A percentile compares a stretch with the other conserved stretches of the same genome.
These are phyloP conservation scores for Eidolon dupreanum DNA, from an alignment of 2,797 vertebrate species.

Conservation along the genomic window DNA sequence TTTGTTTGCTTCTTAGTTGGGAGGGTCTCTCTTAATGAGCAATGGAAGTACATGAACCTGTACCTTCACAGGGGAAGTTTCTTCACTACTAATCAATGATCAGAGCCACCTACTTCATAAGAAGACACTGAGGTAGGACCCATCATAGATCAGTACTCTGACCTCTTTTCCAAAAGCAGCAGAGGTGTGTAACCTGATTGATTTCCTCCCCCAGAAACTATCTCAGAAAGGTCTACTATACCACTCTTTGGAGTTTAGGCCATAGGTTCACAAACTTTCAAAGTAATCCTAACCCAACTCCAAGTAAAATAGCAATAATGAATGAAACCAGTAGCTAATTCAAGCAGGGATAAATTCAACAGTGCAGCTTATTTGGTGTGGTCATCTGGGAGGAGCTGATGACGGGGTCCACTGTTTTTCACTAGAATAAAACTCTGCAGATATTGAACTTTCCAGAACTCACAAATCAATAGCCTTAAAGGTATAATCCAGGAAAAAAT, in stretches of 20 bases:
- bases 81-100: not conserved
- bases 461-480: constrained; percentile 36
- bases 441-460: constrained; percentile 23
- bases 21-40: constrained; percentile 2
- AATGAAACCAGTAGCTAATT: constrained; percentile 13
- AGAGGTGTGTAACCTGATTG: not conserved
- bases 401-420: not conserved
- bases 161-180: constrained; percentile 3
- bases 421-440: constrained; percentile 29
- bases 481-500: not conserved
- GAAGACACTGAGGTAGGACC: not conserved
- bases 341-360: constrained; percentile 43
- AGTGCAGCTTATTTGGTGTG: not conserved
- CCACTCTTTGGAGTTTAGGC: not conserved
- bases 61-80: not conserved
- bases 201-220: not conserved
- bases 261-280: constrained; percentile 34
- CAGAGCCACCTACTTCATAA: not conserved
- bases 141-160: not conserved
- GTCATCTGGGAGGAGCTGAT: not conserved
- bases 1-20: not conserved
- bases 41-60: not conserved
- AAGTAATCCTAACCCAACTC: not conserved
- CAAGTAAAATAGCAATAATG: not conserved
- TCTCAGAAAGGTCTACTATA: not conserved